Base-by-base conservation (phyloP, 2,113 vertebrate genomes). In the Cryptomyrus ogoouensis region DNA sequence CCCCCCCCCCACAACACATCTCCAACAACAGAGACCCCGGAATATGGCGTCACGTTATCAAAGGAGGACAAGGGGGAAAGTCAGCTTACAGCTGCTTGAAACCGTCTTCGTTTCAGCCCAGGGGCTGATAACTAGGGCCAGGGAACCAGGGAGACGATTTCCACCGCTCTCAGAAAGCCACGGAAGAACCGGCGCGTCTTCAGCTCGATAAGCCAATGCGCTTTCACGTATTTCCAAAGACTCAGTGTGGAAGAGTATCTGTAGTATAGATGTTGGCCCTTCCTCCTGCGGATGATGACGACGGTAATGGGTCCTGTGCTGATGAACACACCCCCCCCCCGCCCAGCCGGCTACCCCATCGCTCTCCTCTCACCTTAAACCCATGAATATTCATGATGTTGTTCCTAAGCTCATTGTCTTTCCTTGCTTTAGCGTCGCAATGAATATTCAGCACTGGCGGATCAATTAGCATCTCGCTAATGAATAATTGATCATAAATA, bases 401-500 rank as follows among this genome's bases (percentile, higher is more conserved):
- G 95, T 94, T 88, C 52, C 94, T 94, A 92, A 89, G 93, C 94
- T 94, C 93, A 83, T 93, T 93, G 83, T 39, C 89, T 89, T 85
- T 42, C 56, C 94, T 95, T 93, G 92, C 93, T 96, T 96, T 96
- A 95, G 95, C 94, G 95, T 97, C 96, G 96, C 96, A 95, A 97
- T 97, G 97, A 97, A 97, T 97, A 97, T 97, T 97, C 97, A 97
- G 95, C 96, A 96, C 93, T 95, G 95, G 83, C 90, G 89, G 88
- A 95, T 95, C 96, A 97, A 98, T 98, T 97, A 98, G 96, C 96
- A 97, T 97, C 96, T 96, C 95, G 97, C 97, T 97, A 97, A 97
- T 97, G 96, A 97, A 97, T 97, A 97, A 97, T 98, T 97, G 97
- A 98, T 97, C 96, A 94, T 92, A 96, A 95, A 95, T 96, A 97